Conservation (phyloP, 2,888 invertebrate genomes). For the Chalcosyrphus nemorum region DNA sequence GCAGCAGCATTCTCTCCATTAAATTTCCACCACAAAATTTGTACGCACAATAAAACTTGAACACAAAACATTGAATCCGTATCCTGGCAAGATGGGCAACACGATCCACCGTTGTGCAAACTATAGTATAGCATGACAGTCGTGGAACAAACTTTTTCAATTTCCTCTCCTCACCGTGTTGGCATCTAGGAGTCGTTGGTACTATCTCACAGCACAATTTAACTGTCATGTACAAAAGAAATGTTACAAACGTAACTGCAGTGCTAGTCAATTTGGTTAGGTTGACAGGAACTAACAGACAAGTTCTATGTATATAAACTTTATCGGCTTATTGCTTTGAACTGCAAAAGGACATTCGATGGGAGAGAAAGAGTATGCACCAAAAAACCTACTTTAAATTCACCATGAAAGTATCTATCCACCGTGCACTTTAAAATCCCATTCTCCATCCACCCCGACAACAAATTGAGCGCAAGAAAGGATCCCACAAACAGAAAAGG, state of each 20-base stretch:
- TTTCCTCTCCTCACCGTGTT: neutral
- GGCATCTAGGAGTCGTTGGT: neutral
- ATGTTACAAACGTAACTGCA: neutral
- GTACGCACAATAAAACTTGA: neutral
- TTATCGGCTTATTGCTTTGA: no score
- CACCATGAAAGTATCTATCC: slow-evolving; percentile 8
- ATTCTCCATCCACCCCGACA: neutral
- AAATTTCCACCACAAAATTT: neutral
- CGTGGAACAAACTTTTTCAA: neutral
- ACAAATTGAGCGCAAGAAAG: neutral
- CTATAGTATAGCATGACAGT: neutral
- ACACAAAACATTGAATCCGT: neutral
- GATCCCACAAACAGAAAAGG: neutral
- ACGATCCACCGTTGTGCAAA: neutral
- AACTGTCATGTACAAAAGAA: neutral
- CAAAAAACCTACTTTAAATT: neutral
- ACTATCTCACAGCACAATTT: neutral
- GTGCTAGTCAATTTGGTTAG: neutral
- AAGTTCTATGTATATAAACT: neutral
- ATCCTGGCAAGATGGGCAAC: neutral
- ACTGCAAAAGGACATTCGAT: no score
- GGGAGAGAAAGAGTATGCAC: no score
- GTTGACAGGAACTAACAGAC: neutral
- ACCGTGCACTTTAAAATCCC: neutral
- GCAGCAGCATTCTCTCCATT: neutral